These are phyloP conservation scores for Ptiloglossa arizonensis DNA, from an alignment of 1,140 invertebrate genomes.

Conservation along the genomic window DNA sequence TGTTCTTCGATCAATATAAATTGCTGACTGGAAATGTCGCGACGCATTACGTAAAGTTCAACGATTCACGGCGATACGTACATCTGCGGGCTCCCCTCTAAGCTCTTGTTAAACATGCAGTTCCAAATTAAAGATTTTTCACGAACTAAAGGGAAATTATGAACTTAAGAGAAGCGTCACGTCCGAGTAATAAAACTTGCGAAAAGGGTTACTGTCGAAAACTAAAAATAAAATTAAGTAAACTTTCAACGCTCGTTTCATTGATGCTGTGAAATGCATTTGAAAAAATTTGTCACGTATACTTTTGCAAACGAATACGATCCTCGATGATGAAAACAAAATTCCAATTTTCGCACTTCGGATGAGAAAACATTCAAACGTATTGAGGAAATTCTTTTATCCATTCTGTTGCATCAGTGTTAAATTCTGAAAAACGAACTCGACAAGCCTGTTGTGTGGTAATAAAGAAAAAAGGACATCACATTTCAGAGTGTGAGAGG, in stretches of 20 bases:
- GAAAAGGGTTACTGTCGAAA: neutral
- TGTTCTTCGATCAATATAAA: conserved; percentile 43
- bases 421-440: too few species aligned
- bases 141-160: neutral
- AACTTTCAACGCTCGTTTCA: neutral
- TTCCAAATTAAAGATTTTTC: neutral
- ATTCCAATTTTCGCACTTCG: too few species aligned
- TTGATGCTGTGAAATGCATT: too few species aligned
- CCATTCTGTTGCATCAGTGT: too few species aligned
- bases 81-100: neutral
- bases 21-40: conserved; percentile 34
- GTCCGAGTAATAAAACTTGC: neutral
- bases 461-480: neutral
- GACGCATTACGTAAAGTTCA: conserved; percentile 24
- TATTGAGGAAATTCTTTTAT: neutral
- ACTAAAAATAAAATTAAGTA: conserved; percentile 3
- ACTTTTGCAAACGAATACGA: too few species aligned
- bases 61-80: neutral
- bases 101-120: neutral
- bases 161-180: too few species aligned
- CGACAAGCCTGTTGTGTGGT: neutral
- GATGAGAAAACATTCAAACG: too few species aligned
- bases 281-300: too few species aligned
- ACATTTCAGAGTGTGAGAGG: too few species aligned
- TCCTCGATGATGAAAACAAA: too few species aligned